Evolutionary conservation across 1,140 invertebrate species (phyloP), one percentile per base, ranked within the genome.

Genomic region (Cydia strobilella): DNA sequence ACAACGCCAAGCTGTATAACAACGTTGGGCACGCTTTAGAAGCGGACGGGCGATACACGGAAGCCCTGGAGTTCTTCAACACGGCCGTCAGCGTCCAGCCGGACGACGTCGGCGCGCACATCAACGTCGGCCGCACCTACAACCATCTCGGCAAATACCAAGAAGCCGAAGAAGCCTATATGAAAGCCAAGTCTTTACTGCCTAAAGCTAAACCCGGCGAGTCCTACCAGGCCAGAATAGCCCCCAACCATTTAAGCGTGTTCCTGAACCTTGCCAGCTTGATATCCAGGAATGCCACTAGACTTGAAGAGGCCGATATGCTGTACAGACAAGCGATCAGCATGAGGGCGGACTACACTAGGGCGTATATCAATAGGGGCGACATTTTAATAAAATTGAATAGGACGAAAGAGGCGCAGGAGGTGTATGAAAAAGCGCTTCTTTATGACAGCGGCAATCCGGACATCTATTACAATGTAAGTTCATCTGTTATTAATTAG

Each of bases 11-110:
- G 92, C 93, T 99, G 2, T 99, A 98, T 93, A 99, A 99, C 92
- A 99, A 99, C 92, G 98, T 99, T 1, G 98, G 98, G 0, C 98
- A 99, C 90, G 97, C 98, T 0, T 93, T 99, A 65, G 98, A 99
- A 93, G 96, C 96, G 72, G 96, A 97, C 81, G 96, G 96, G 0
- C 94, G 95, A 27, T 98, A 96, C 86, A 94, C 95, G 25, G 97
- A 98, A 89, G 98, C 98, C 0, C 93, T 99, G 27, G 94, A 96
- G 76, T 99, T 98, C 91, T 99, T 99, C 86, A 95, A 97, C 84
- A 97, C 97, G 83, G 98, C 98, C 10, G 97, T 98, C 15, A 96
- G 95, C 84, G 98, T 99, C 15, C 98, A 99, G 91, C 95, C 97
- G 48, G 98, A 99, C 89, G 98, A 99, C 92, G 98, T 99, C 69